Percentiles rank a stretch among this genome's conserved stretches.
phyloP scores from a whole-genome alignment of 2,113 vertebrate species.

The Crocuta crocuta region DNA sequence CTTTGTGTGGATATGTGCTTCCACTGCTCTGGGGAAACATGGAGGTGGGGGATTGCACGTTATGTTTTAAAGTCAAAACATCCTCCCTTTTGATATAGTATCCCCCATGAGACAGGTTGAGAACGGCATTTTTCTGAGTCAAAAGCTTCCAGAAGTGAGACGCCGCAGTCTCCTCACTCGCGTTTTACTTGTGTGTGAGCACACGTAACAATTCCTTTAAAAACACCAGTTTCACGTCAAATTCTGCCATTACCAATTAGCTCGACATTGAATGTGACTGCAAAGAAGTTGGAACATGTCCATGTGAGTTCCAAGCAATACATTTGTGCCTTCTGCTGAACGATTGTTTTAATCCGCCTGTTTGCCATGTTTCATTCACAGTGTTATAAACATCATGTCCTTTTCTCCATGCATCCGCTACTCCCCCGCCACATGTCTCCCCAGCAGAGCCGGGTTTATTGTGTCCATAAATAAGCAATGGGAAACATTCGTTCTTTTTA shows the following conservation, averaged over 20 bases:
- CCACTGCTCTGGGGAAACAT: background rate
- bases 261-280: rapidly evolving
- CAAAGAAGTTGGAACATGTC: background rate
- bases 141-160: background rate
- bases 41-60: rapidly evolving
- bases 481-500: slow-evolving; percentile 39
- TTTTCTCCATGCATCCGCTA: background rate
- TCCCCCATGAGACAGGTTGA: background rate
- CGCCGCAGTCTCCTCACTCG: background rate
- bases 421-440: background rate
- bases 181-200: background rate
- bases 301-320: background rate
- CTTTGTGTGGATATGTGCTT: background rate
- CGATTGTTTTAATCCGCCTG: background rate
- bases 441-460: slow-evolving; percentile 42
- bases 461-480: slow-evolving; percentile 56
- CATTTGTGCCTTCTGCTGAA: background rate
- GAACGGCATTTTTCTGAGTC: background rate
- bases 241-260: background rate
- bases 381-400: background rate
- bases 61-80: background rate
- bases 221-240: background rate
- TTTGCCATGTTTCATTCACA: slow-evolving; percentile 1
- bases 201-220: background rate
- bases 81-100: background rate